Evolutionary conservation across 2,888 invertebrate genomes (phyloP).

Genomic region (Temnothorax rugatulus): DNA sequence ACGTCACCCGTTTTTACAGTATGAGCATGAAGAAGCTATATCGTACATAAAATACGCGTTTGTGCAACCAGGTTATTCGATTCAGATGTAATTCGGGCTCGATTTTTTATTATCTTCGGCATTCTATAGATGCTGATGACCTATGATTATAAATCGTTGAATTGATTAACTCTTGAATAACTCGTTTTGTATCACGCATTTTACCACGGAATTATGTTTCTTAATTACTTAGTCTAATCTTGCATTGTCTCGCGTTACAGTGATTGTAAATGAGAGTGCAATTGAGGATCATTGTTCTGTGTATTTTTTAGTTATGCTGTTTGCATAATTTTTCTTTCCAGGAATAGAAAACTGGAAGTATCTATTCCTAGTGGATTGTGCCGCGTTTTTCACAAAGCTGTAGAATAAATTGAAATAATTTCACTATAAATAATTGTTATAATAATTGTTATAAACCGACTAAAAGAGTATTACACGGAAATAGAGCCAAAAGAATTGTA

Average conservation of each 20-base stretch:
- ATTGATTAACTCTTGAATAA: constrained; percentile 16
- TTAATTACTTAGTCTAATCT: constrained; percentile 14
- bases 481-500: constrained; percentile 81
- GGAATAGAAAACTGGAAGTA: constrained; percentile 12
- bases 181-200: constrained; percentile 14
- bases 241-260: constrained; percentile 22
- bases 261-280: constrained; percentile 23
- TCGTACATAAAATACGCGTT: constrained; percentile 50
- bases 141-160: neutral
- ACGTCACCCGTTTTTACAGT: constrained; percentile 57
- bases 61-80: constrained; percentile 16
- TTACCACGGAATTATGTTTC: constrained; percentile 29
- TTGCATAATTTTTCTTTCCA: neutral
- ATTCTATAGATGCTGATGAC: constrained; percentile 10
- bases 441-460: constrained; percentile 37
- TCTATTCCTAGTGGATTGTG: constrained; percentile 27
- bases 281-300: constrained; percentile 12
- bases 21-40: constrained; percentile 38
- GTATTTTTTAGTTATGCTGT: neutral
- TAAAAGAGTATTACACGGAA: constrained; percentile 58
- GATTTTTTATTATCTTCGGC: constrained; percentile 32
- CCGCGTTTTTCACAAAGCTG: constrained; percentile 28
- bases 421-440: neutral
- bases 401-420: constrained; percentile 19
- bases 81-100: neutral